A percentile compares a stretch with the other conserved stretches of the same genome.
These are phyloP conservation scores for Chrysaora quinquecirrha DNA, from an alignment of 30 jellyfish, hydroid and myxozoan genomes.

Conservation along the genomic window DNA sequence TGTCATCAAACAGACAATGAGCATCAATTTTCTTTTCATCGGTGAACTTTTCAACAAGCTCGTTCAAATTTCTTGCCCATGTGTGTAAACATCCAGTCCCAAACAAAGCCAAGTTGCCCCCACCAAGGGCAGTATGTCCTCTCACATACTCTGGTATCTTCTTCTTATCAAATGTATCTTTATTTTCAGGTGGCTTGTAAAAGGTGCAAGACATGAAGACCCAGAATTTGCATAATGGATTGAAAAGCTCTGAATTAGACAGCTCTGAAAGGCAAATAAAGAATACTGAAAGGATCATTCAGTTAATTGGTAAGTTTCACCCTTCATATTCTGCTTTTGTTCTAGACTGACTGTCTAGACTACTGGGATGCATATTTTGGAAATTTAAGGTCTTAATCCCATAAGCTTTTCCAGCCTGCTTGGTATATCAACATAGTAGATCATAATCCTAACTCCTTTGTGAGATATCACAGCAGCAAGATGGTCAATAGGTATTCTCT, in stretches of 20 bases:
- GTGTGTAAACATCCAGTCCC: conserved; percentile 96
- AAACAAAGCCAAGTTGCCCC: conserved; percentile 90
- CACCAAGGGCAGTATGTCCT: conserved; percentile 97
- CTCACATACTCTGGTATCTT: conserved; percentile 59
- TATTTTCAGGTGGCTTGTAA: conserved; percentile 73
- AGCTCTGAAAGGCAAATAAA: conserved; percentile 35
- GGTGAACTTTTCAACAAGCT: conserved; percentile 50
- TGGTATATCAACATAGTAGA: too few relatives aligned
- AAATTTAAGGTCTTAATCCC: too few relatives aligned
- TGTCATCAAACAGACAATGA: conserved; percentile 78
- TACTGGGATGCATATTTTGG: too few relatives aligned
- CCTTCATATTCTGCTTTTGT: too few relatives aligned
- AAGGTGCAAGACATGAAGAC: conserved; percentile 93
- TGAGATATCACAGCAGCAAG: too few relatives aligned
- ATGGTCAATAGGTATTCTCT: too few relatives aligned
- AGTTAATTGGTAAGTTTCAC: too few relatives aligned
- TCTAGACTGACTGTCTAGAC: too few relatives aligned
- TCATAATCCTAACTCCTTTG: too few relatives aligned
- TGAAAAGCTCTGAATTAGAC: conserved; percentile 43
- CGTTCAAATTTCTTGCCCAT: conserved; percentile 86
- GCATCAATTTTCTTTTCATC: conserved; percentile 78
- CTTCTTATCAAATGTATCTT: conserved; percentile 50
- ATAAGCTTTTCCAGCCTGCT: too few relatives aligned
- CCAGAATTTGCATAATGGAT: conserved; percentile 78
- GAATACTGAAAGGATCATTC: too few relatives aligned